Conservation (phyloP, 2,797 vertebrate species). For the Varecia variegata region DNA sequence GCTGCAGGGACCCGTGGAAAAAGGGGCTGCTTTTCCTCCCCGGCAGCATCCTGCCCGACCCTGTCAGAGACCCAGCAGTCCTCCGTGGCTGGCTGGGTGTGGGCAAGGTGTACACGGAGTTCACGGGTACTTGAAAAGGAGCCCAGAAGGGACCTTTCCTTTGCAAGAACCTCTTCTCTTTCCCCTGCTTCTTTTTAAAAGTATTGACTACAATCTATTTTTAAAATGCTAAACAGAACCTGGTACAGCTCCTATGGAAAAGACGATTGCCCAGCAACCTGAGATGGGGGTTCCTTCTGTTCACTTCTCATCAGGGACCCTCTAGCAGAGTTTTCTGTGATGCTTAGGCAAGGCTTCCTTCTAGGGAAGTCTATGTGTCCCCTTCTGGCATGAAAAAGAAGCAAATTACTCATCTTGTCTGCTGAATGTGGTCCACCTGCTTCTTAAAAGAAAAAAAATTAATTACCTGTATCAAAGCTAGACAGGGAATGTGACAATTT, state of each 20-base stretch:
- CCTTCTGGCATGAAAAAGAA: not conserved
- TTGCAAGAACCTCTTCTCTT: not conserved
- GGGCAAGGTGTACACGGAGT: not conserved
- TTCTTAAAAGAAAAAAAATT: not conserved
- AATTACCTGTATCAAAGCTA: not conserved
- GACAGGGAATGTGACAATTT: not conserved
- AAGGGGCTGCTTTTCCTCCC: fast-evolving
- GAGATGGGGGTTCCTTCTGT: not conserved
- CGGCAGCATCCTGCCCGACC: not conserved
- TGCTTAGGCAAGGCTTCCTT: not conserved
- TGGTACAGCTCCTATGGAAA: not conserved
- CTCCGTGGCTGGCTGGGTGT: not conserved
- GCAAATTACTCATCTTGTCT: not conserved
- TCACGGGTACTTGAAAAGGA: not conserved
- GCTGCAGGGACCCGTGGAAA: not conserved
- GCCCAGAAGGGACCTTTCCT: not conserved
- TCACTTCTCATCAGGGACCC: not conserved
- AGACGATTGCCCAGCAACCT: not conserved
- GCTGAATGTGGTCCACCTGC: not conserved
- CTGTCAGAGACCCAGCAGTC: not conserved
- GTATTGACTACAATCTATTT: not conserved
- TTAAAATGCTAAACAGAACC: not conserved
- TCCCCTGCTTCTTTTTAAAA: not conserved
- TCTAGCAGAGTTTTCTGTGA: not conserved
- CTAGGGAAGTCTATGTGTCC: not conserved